Conservation (phyloP, 2,888 invertebrate genomes). For the Ferrisia virgata region DNA sequence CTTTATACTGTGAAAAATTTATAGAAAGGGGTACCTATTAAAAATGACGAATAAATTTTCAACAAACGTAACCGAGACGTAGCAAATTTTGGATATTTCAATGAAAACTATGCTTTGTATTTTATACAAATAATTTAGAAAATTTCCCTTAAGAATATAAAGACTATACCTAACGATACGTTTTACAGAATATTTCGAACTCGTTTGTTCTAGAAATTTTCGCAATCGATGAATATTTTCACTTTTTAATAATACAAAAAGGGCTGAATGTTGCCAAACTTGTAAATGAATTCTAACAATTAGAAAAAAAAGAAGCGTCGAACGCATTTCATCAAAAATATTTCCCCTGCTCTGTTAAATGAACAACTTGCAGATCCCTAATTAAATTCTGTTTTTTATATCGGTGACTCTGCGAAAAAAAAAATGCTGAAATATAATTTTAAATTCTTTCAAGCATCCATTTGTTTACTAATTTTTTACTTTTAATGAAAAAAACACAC, state of each 20-base stretch:
- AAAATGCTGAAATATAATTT: neutral
- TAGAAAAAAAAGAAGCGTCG: neutral
- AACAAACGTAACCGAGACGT: neutral
- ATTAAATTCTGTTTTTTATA: neutral
- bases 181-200: neutral
- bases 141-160: neutral
- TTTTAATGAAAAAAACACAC: neutral
- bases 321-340: neutral
- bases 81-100: neutral
- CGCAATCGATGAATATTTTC: neutral
- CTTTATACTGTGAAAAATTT: neutral
- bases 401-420: neutral
- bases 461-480: conserved; percentile 1
- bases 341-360: neutral
- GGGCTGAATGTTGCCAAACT: neutral
- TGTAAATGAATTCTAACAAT: neutral
- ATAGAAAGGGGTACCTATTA: neutral
- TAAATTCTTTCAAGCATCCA: neutral
- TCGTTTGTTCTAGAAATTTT: neutral
- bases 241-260: neutral
- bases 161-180: neutral
- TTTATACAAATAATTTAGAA: neutral
- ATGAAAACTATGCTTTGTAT: neutral
- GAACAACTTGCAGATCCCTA: neutral
- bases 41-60: neutral